Evolutionary conservation across 2,888 invertebrate genomes (phyloP), one percentile per base, ranked within the genome.

Genomic region (Lasioglossum vierecki): DNA sequence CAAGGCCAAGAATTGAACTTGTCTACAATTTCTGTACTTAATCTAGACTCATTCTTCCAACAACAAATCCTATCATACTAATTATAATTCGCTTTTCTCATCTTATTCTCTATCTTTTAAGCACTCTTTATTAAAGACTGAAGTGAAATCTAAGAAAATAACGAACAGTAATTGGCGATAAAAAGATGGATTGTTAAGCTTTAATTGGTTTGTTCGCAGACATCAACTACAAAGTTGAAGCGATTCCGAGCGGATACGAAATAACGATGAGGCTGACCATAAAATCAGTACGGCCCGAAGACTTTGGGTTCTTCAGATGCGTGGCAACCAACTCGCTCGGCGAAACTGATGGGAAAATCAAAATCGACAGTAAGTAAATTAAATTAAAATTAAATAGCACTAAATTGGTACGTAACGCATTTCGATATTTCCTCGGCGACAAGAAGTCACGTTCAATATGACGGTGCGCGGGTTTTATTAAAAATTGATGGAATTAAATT

Each of bases 251-350:
- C 13, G 94, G 93, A 35, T 95, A 95, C 85, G 93, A 93, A 79
- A 94, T 92, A 49, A 94, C 93, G 75, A 95, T 96, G 95, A 95
- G 93, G 88, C 92, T 96, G 72, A 95, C 94, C 74, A 95, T 96
- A 82, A 92, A 92, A 63, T 92, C 94, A n/a, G 93, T 95, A 35
- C 93, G 94, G 74, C 80, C 89, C 3, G 93, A 93, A 83, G 95
- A 95, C 91, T 95, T 94, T 75, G 95, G 95, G 49, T 92, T 94
- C 60, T 96, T 95, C 88, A 93, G 93, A 78, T 96, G 96, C 85
- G 93, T 95, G 76, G 95, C 95, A 53, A 95, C 95, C 63, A 96
- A 96, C 90, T 95, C 95, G 30, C 92, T 96, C n/a, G 96, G 96
- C 57, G 95, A 95, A 82, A 95, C 95, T 26, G 95, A 95, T 83